phyloP scores from a whole-genome alignment of 1,140 invertebrate genomes.

The Pogonomyrmex californicus region DNA sequence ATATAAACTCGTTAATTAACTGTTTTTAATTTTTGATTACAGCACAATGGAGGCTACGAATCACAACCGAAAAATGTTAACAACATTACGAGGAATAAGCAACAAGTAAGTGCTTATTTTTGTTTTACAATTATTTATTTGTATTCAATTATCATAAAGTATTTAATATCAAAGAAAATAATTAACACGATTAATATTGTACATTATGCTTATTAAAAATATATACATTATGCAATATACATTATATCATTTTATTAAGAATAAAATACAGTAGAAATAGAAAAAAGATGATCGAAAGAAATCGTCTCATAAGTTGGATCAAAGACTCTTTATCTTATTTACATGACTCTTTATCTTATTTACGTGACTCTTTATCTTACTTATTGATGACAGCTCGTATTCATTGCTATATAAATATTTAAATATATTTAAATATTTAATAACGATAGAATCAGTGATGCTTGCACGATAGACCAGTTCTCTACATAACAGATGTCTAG shows the following conservation, averaged over 20 bases:
- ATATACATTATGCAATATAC: neutral
- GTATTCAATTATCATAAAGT: neutral
- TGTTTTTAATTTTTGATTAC: conserved; percentile 76
- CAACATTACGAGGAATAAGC: conserved; percentile 78
- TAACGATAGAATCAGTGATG: conserved; percentile 58
- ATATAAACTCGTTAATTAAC: conserved; percentile 43
- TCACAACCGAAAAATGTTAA: conserved; percentile 81
- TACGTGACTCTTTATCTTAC: neutral
- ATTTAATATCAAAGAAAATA: neutral
- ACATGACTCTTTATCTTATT: neutral
- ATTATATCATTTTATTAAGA: conserved; percentile 4
- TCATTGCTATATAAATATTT: conserved; percentile 28
- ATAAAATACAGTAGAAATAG: neutral
- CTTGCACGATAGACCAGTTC: conserved; percentile 9
- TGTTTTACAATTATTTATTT: conserved; percentile 1
- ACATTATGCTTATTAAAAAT: neutral
- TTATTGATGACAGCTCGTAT: conserved; percentile 58
- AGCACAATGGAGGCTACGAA: conserved; percentile 86
- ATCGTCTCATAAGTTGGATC: neutral
- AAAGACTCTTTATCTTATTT: neutral
- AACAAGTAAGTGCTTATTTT: conserved; percentile 63
- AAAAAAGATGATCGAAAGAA: neutral
- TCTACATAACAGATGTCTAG: conserved; percentile 18
- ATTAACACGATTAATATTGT: neutral
- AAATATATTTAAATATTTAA: conserved; percentile 77